These are phyloP conservation scores for Osmerus mordax DNA, from an alignment of 2,113 vertebrate species.

Conservation along the genomic window DNA sequence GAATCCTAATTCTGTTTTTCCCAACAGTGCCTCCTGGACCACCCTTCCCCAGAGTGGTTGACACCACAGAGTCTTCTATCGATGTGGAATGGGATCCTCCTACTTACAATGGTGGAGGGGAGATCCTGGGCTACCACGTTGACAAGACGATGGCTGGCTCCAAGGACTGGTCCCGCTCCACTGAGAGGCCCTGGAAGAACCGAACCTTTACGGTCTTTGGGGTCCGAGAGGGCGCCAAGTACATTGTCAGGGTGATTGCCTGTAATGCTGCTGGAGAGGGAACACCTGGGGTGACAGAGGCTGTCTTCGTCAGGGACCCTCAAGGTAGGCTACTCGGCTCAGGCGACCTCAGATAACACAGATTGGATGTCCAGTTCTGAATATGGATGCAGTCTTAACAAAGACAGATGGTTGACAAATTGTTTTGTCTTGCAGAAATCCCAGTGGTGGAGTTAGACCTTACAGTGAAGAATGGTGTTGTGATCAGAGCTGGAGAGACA, in stretches of 20 bases:
- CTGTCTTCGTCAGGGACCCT: slow-evolving; percentile 87
- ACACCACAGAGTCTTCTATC: slow-evolving; percentile 84
- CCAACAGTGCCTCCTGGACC: slow-evolving; percentile 89
- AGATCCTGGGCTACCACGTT: slow-evolving; percentile 92
- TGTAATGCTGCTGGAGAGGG: slow-evolving; percentile 92
- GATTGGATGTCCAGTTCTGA: not conserved
- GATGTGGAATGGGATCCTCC: slow-evolving; percentile 92
- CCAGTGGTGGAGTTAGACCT: slow-evolving; percentile 88
- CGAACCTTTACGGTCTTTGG: slow-evolving; percentile 83
- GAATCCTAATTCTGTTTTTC: not conserved
- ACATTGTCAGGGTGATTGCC: slow-evolving; percentile 86
- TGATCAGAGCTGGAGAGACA: slow-evolving; percentile 87
- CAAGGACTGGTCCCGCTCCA: slow-evolving; percentile 95
- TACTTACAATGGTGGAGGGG: slow-evolving; percentile 86
- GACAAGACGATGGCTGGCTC: slow-evolving; percentile 86
- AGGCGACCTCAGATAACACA: not conserved
- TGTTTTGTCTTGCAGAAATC: slow-evolving; percentile 71
- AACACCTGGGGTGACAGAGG: slow-evolving; percentile 86
- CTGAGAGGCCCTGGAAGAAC: slow-evolving; percentile 82
- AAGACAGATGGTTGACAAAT: not conserved
- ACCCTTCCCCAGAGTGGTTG: slow-evolving; percentile 78
- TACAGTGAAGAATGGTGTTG: slow-evolving; percentile 80
- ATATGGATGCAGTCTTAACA: not conserved
- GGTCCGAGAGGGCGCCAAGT: slow-evolving; percentile 93
- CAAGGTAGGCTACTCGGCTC: slow-evolving; percentile 74